Conservation (phyloP, 1,140 invertebrate genomes). For the Zaprionus taronus region DNA sequence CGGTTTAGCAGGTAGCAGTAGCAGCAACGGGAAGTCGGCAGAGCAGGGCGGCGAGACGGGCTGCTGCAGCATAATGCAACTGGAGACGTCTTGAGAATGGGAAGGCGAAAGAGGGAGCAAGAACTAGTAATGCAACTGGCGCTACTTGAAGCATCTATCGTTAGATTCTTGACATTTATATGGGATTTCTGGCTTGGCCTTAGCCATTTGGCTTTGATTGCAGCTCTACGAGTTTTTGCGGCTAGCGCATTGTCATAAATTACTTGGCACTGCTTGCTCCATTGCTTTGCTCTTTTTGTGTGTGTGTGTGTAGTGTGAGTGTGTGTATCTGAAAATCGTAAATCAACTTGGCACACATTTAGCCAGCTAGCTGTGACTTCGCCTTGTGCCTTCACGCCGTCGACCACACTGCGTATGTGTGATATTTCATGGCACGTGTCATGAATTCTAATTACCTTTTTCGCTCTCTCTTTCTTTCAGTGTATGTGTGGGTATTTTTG, state of each 20-base stretch:
- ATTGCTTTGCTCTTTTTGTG: constrained; percentile 15
- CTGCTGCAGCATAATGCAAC: constrained; percentile 28
- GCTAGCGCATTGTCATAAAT: constrained; percentile 77
- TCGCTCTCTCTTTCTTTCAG: neutral
- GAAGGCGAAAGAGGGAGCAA: constrained; percentile 11
- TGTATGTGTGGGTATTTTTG: constrained; percentile 38
- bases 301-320: constrained; percentile 18
- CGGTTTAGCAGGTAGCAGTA: constrained; percentile 33
- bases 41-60: neutral
- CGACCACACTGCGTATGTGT: constrained; percentile 75
- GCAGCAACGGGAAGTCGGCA: neutral
- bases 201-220: constrained; percentile 76
- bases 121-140: constrained; percentile 64
- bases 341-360: constrained; percentile 65
- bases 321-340: constrained; percentile 75
- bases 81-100: constrained; percentile 37
- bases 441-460: constrained; percentile 81
- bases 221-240: constrained; percentile 75
- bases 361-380: constrained; percentile 34
- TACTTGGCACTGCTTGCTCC: constrained; percentile 62
- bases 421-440: constrained; percentile 80
- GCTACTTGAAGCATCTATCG: constrained; percentile 67
- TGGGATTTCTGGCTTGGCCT: constrained; percentile 73
- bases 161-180: constrained; percentile 77
- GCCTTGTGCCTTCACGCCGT: constrained; percentile 16